phyloP scores from a whole-genome alignment of 2,113 vertebrate genomes.

The Oostethus manadensis region DNA sequence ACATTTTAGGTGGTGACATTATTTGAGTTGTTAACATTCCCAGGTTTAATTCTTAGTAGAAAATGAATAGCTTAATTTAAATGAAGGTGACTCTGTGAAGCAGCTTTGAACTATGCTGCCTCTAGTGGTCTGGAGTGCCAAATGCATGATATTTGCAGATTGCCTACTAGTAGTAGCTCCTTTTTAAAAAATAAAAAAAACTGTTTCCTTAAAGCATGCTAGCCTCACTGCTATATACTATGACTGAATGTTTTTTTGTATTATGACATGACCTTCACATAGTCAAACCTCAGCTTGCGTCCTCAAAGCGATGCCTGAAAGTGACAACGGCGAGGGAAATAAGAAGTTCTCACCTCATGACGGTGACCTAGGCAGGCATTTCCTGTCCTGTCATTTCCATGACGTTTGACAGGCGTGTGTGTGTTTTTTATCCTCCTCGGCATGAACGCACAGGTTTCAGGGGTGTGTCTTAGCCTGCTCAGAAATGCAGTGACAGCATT shows the following conservation, averaged over 20 bases:
- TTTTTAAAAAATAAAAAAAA: too few species aligned
- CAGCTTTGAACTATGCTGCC: too few species aligned
- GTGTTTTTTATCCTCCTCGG: slow-evolving; percentile 6
- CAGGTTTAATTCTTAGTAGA: too few species aligned
- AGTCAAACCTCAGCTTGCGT: slow-evolving; percentile 23
- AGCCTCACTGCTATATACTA: background rate
- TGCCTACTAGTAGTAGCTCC: too few species aligned
- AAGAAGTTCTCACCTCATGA: background rate
- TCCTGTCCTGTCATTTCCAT: slow-evolving; percentile 45
- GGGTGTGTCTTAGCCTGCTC: slow-evolving; percentile 41
- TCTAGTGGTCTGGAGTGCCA: too few species aligned
- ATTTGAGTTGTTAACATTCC: too few species aligned
- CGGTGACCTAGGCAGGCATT: background rate
- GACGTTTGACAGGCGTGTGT: slow-evolving; percentile 12
- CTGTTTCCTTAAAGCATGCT: background rate
- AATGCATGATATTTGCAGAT: too few species aligned
- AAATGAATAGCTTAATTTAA: too few species aligned
- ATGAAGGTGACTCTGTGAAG: too few species aligned
- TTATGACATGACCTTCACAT: background rate
- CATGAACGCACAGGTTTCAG: slow-evolving; percentile 14
- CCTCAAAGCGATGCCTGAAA: slow-evolving; percentile 33
- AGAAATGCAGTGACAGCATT: slow-evolving; percentile 26
- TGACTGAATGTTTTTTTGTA: background rate
- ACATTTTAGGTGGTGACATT: too few species aligned
- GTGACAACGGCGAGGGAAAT: background rate